These are phyloP conservation scores for Cavia porcellus DNA, from an alignment of 2,113 vertebrate species.

Conservation along the genomic window DNA sequence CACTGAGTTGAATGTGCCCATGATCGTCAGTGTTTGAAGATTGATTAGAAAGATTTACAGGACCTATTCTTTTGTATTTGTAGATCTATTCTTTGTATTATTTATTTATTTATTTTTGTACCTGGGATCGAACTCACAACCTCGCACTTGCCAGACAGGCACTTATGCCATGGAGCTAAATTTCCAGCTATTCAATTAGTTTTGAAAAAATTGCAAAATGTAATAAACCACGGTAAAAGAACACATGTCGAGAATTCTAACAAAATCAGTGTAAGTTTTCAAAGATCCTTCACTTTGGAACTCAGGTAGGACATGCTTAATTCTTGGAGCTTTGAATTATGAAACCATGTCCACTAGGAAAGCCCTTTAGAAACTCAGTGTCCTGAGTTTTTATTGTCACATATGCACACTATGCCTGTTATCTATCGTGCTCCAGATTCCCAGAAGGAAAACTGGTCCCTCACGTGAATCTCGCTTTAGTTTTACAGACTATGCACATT, in stretches of 20 bases:
- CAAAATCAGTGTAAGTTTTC: neutral
- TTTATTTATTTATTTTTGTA: too few species aligned
- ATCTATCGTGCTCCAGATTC: neutral
- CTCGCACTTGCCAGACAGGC: too few species aligned
- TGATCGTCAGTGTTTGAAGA: neutral
- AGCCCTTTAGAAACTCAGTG: neutral
- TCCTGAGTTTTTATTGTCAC: neutral
- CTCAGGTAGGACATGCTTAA: neutral
- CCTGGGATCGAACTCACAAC: too few species aligned
- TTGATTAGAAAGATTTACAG: neutral
- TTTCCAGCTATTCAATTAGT: neutral
- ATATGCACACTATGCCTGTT: rapidly evolving
- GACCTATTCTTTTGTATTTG: neutral
- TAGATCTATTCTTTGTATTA: too few species aligned
- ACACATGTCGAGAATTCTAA: neutral
- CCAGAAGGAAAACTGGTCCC: neutral
- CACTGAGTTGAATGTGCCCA: neutral
- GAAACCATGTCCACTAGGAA: neutral
- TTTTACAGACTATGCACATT: neutral
- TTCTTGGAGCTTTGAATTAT: neutral
- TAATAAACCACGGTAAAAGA: neutral
- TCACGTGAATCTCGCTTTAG: neutral
- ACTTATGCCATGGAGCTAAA: too few species aligned
- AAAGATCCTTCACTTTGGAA: neutral
- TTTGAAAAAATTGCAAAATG: neutral